Percentiles rank a stretch among this genome's conserved stretches.
These are phyloP conservation scores for Ormyrus thymus DNA, from an alignment of 2,888 invertebrate species.

Conservation along the genomic window DNA sequence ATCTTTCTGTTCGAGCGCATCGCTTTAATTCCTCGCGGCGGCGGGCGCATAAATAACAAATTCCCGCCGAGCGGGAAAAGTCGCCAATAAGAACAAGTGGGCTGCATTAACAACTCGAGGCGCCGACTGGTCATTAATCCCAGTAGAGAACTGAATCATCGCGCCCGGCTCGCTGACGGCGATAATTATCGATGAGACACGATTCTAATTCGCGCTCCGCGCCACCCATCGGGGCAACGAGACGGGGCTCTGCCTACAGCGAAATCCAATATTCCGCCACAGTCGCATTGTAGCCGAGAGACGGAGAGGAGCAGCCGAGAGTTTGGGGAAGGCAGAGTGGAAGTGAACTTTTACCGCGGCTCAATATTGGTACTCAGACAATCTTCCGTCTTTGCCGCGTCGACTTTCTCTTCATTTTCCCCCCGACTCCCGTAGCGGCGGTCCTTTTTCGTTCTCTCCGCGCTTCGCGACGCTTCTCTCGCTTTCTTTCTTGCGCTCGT, in stretches of 20 bases:
- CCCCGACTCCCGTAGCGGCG: slow-evolving; percentile 11
- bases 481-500: slow-evolving; percentile 38
- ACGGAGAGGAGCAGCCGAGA: slow-evolving; percentile 44
- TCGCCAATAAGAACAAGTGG: slow-evolving; percentile 19
- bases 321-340: slow-evolving; percentile 14
- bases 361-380: slow-evolving; percentile 68
- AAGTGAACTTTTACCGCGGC: slow-evolving; percentile 66
- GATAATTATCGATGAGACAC: slow-evolving; percentile 16
- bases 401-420: slow-evolving; percentile 57
- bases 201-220: slow-evolving; percentile 18
- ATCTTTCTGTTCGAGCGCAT: not conserved
- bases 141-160: slow-evolving; percentile 35
- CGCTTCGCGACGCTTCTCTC: slow-evolving; percentile 3
- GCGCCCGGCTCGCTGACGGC: not conserved
- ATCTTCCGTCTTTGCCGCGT: slow-evolving; percentile 56
- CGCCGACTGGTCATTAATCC: slow-evolving; percentile 51
- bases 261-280: slow-evolving; percentile 66
- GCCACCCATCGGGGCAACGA: slow-evolving; percentile 27
- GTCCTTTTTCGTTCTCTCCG: slow-evolving; percentile 41
- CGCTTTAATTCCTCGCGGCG: too few species aligned
- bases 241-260: slow-evolving; percentile 1
- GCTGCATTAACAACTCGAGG: slow-evolving; percentile 37
- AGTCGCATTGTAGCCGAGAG: slow-evolving; percentile 58
- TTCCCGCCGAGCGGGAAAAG: not conserved
- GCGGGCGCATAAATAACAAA: too few species aligned